Evolutionary conservation across 2,797 vertebrate genomes (phyloP).

Genomic region (Limnodromus scolopaceus): DNA sequence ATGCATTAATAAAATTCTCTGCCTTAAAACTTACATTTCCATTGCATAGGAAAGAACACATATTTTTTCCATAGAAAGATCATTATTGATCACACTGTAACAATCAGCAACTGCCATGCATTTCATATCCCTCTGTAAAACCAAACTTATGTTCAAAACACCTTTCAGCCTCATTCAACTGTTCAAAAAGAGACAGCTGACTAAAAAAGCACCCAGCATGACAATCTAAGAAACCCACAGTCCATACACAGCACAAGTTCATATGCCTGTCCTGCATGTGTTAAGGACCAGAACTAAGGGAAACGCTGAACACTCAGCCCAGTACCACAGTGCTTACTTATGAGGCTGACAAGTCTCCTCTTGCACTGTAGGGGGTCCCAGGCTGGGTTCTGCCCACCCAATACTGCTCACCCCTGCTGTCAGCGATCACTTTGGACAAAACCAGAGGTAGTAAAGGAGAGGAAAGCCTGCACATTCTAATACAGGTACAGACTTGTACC

Average conservation of each 20-base stretch:
- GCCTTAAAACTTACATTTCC: neutral
- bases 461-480: neutral
- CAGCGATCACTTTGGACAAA: fast-evolving
- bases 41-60: neutral
- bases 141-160: neutral
- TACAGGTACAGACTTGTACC: neutral
- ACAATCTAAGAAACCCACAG: neutral
- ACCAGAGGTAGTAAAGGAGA: neutral
- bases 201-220: fast-evolving
- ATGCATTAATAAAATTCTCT: neutral
- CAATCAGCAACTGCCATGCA: neutral
- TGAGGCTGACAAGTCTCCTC: neutral
- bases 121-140: neutral
- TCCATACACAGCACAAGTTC: fast-evolving
- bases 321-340: fast-evolving
- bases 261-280: fast-evolving
- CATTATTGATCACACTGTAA: neutral
- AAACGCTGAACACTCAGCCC: neutral
- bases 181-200: neutral
- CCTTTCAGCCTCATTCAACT: neutral
- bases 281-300: neutral
- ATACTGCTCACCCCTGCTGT: fast-evolving
- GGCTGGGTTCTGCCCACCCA: neutral
- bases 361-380: neutral
- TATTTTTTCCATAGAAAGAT: neutral